Evolutionary conservation across 2,888 invertebrate genomes (phyloP).

Genomic region (Drosophila rellima): DNA sequence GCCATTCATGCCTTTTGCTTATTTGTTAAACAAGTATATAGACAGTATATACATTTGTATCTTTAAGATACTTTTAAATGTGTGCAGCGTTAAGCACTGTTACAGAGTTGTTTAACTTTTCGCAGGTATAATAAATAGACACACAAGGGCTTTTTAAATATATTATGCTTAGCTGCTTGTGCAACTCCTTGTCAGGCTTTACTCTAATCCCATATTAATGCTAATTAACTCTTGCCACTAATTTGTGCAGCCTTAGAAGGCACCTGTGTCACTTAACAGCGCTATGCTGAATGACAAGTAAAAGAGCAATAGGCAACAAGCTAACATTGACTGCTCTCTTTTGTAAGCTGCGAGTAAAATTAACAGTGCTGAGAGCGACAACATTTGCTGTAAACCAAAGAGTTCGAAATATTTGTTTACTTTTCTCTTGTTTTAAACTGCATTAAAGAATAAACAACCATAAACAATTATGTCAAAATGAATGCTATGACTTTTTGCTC

Average conservation of each 20-base stretch:
- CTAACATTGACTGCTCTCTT: conserved; percentile 15
- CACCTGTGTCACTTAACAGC: conserved; percentile 36
- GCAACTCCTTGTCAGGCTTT: conserved; percentile 10
- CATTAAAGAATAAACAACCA: not conserved
- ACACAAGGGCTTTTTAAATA: not conserved
- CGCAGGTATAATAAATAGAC: not conserved
- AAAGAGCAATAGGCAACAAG: not conserved
- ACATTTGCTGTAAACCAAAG: not conserved
- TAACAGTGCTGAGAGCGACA: conserved; percentile 7
- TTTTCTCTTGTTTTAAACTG: not conserved
- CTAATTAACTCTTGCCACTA: conserved; percentile 10
- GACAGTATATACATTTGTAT: conserved; percentile 5
- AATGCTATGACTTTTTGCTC: no score
- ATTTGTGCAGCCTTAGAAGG: conserved; percentile 21
- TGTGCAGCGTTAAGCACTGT: conserved; percentile 58
- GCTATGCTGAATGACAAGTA: conserved; percentile 1
- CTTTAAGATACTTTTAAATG: conserved; percentile 45
- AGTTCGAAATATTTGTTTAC: not conserved
- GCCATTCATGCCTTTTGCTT: conserved; percentile 70
- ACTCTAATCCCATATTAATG: conserved; percentile 26
- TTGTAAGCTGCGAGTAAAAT: conserved; percentile 13
- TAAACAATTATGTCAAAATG: no score
- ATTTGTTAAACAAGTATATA: conserved; percentile 70
- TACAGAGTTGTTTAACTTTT: conserved; percentile 31
- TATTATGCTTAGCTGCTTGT: conserved; percentile 10